phyloP scores from a whole-genome alignment of 2,797 vertebrate genomes.

The Crocidura indochinensis region DNA sequence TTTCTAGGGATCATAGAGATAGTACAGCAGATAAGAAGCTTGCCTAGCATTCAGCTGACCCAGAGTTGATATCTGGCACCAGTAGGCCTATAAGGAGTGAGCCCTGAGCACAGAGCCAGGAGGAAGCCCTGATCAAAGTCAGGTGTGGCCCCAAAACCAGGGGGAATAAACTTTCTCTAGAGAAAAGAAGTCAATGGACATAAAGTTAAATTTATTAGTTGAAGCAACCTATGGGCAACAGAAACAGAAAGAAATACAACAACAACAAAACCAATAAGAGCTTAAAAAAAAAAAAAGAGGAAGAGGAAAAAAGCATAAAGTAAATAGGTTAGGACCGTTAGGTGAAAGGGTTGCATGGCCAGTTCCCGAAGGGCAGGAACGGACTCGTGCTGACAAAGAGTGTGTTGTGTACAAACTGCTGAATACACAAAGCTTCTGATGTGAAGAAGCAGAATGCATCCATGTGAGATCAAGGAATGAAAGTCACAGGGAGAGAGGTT shows the following conservation, averaged over 20 bases:
- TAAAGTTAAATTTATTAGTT: background rate
- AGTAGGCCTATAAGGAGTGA: too few species aligned
- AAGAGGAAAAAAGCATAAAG: background rate
- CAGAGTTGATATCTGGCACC: too few species aligned
- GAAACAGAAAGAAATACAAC: slow-evolving; percentile 35
- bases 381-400: background rate
- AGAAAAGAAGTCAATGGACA: slow-evolving; percentile 2
- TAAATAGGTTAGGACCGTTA: background rate
- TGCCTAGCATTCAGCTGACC: too few species aligned
- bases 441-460: slow-evolving; percentile 35
- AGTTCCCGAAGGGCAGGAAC: slow-evolving; percentile 24
- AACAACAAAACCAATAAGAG: slow-evolving; percentile 16
- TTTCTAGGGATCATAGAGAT: too few species aligned
- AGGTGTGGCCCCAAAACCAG: too few species aligned
- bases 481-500: slow-evolving; percentile 28
- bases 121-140: too few species aligned
- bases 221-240: background rate
- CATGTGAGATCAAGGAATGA: background rate
- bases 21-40: too few species aligned
- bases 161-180: slow-evolving; percentile 6
- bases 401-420: slow-evolving; percentile 27
- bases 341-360: background rate
- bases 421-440: slow-evolving; percentile 33
- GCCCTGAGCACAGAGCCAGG: too few species aligned
- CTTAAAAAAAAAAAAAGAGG: slow-evolving; percentile 51